Conservation (phyloP, 2,797 vertebrate species). For the Todus mexicanus region DNA sequence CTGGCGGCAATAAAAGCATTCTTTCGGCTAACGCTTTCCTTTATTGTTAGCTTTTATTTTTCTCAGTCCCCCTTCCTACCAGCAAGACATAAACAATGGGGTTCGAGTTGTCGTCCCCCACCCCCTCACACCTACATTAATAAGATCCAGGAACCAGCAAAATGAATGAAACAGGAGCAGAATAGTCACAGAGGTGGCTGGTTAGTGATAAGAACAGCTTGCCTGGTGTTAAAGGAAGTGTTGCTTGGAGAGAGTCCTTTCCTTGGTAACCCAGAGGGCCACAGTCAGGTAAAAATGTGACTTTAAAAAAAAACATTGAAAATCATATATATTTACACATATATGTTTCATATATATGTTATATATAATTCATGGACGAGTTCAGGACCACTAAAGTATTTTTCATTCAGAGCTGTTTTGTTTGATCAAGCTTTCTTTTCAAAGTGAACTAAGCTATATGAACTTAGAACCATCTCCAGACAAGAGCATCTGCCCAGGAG, state of each 20-base stretch:
- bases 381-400: background rate
- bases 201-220: background rate
- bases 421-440: background rate
- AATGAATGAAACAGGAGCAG: conserved; percentile 14
- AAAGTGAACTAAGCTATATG: background rate
- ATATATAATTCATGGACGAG: background rate
- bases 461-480: background rate
- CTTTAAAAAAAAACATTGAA: background rate
- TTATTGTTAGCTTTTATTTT: conserved; percentile 66
- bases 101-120: background rate
- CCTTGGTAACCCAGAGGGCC: background rate
- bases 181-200: background rate
- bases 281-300: background rate
- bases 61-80: background rate
- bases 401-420: background rate
- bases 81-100: conserved; percentile 48
- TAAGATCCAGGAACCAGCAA: conserved; percentile 30
- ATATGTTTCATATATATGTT: background rate
- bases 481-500: background rate
- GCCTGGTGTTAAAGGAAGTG: background rate
- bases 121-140: conserved; percentile 46
- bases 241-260: background rate
- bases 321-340: background rate
- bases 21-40: conserved; percentile 62
- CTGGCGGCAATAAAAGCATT: conserved; percentile 69